Percentiles rank a stretch among this genome's conserved stretches.
Evolutionary conservation across 2,797 vertebrate genomes (phyloP).

Genomic region (Carapus acus): DNA sequence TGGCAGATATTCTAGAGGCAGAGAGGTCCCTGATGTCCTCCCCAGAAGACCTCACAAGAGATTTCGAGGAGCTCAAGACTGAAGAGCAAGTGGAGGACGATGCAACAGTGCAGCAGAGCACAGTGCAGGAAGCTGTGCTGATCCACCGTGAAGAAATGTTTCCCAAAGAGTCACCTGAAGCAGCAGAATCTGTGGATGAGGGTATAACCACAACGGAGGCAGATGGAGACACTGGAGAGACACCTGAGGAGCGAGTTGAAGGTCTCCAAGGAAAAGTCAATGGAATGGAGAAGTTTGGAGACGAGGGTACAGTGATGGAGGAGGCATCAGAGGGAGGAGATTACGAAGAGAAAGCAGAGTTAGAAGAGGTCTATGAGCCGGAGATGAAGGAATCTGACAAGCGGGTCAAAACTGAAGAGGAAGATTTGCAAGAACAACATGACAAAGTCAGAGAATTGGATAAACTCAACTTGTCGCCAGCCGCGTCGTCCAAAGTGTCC

Average conservation of each 20-base stretch:
- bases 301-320: slow-evolving; percentile 89
- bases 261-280: slow-evolving; percentile 77
- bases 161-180: slow-evolving; percentile 80
- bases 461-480: slow-evolving; percentile 61
- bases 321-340: slow-evolving; percentile 86
- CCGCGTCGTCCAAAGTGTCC: slow-evolving; percentile 71
- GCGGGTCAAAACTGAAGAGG: slow-evolving; percentile 43
- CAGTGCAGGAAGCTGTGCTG: slow-evolving; percentile 62
- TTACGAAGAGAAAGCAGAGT: slow-evolving; percentile 91
- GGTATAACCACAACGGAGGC: slow-evolving; percentile 91
- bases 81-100: slow-evolving; percentile 77
- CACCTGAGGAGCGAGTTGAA: slow-evolving; percentile 77
- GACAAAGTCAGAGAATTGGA: slow-evolving; percentile 34
- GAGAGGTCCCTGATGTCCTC: slow-evolving; percentile 91
- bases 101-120: slow-evolving; percentile 67
- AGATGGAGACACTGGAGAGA: slow-evolving; percentile 84
- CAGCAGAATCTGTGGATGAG: slow-evolving; percentile 85
- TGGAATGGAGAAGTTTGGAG: slow-evolving; percentile 86
- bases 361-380: slow-evolving; percentile 83
- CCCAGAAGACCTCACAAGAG: slow-evolving; percentile 94
- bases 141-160: slow-evolving; percentile 71
- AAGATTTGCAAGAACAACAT: slow-evolving; percentile 38
- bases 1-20: slow-evolving; percentile 69
- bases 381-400: slow-evolving; percentile 43
- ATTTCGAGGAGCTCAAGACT: slow-evolving; percentile 88